Conservation (phyloP, 2,797 vertebrate genomes). For the Xenops minutus region DNA sequence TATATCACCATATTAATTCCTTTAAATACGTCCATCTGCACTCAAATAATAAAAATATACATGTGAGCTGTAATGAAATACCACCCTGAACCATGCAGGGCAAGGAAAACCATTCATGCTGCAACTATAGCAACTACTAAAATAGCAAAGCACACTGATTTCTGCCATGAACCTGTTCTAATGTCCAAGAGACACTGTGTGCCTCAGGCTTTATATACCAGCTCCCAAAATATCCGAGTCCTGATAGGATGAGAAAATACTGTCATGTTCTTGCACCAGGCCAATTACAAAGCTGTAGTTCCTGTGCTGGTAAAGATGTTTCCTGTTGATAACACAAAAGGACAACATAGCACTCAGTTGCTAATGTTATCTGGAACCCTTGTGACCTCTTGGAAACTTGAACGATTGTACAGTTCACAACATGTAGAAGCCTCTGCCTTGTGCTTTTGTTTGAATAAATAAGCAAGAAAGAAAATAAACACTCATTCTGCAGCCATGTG, state of each 20-base stretch:
- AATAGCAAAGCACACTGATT: slow-evolving; percentile 33
- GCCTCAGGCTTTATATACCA: slow-evolving; percentile 84
- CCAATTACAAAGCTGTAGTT: slow-evolving; percentile 89
- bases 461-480: slow-evolving; percentile 35
- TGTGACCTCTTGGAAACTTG: slow-evolving; percentile 41
- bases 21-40: neutral
- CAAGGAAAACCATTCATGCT: neutral
- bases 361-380: slow-evolving; percentile 56
- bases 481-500: neutral
- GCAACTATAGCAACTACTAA: slow-evolving; percentile 54
- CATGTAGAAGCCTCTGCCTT: neutral
- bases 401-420: slow-evolving; percentile 31
- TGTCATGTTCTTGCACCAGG: slow-evolving; percentile 83
- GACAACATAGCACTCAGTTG: slow-evolving; percentile 45
- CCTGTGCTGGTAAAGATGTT: slow-evolving; percentile 93
- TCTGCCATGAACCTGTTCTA: slow-evolving; percentile 48
- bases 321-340: slow-evolving; percentile 89
- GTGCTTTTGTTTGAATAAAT: slow-evolving; percentile 27
- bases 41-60: slow-evolving; percentile 12
- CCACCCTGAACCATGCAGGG: neutral
- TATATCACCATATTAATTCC: neutral
- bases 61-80: neutral
- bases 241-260: slow-evolving; percentile 82
- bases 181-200: slow-evolving; percentile 48
- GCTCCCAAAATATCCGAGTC: slow-evolving; percentile 89